These are phyloP conservation scores for Ara ararauna DNA, from an alignment of 2,797 vertebrate genomes.

Conservation along the genomic window DNA sequence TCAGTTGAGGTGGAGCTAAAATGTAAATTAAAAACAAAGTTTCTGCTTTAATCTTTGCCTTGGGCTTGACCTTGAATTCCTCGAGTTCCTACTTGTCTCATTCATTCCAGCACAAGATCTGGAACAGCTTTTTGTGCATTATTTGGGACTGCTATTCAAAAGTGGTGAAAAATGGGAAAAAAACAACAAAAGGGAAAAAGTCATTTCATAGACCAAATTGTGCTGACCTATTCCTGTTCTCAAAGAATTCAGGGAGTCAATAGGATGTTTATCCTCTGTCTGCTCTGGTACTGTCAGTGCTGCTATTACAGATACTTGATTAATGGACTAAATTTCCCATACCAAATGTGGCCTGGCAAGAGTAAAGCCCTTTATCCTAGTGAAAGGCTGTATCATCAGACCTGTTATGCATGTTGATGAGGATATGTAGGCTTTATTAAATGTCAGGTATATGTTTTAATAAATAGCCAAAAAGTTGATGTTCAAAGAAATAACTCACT, in stretches of 20 bases:
- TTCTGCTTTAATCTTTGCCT: constrained; percentile 44
- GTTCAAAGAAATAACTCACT: neutral
- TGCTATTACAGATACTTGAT: neutral
- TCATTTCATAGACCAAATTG: neutral
- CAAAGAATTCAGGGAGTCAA: neutral
- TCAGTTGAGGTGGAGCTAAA: neutral
- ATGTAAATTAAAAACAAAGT: constrained; percentile 19
- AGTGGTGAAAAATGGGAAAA: neutral
- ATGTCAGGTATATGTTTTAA: neutral
- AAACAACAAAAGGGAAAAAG: neutral
- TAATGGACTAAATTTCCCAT: constrained; percentile 10
- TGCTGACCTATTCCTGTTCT: neutral
- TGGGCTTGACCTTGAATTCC: constrained; percentile 33
- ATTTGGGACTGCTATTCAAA: neutral
- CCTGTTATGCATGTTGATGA: neutral
- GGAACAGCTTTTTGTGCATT: neutral
- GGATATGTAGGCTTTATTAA: neutral
- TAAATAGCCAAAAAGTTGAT: constrained; percentile 7
- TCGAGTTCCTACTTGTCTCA: constrained; percentile 11
- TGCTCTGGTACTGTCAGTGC: neutral
- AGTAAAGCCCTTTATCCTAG: neutral
- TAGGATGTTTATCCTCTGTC: neutral
- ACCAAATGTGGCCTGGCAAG: neutral
- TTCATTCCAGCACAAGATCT: neutral
- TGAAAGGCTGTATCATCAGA: neutral